Percentiles rank a stretch among this genome's conserved stretches.
These are phyloP conservation scores for Pantelozetes paolii DNA, from an alignment of 2,888 invertebrate species.

Conservation along the genomic window DNA sequence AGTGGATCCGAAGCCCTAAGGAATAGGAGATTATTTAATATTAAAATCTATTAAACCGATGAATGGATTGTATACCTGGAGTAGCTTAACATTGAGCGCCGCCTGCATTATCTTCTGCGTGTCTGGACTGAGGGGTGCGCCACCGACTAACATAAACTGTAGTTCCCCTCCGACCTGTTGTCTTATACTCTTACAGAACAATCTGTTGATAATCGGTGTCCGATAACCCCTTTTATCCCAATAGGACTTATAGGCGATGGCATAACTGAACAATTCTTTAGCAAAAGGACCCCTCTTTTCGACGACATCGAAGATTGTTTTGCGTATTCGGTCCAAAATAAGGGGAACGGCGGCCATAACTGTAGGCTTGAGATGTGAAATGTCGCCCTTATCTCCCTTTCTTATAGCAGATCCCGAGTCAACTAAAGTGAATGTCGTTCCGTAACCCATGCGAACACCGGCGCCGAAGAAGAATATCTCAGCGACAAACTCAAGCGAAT, in stretches of 20 bases:
- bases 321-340: constrained; percentile 43
- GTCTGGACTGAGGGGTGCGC: constrained; percentile 89
- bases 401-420: constrained; percentile 51
- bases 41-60: neutral
- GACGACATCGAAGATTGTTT: constrained; percentile 32
- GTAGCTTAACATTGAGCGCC: constrained; percentile 30
- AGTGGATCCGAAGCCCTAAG: constrained; percentile 93
- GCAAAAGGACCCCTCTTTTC: constrained; percentile 58
- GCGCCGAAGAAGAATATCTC: constrained; percentile 69
- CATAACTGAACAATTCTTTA: constrained; percentile 27
- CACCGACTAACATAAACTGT: constrained; percentile 81
- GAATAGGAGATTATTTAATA: constrained; percentile 56
- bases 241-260: constrained; percentile 38
- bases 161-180: constrained; percentile 77
- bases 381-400: constrained; percentile 88
- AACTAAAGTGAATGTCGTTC: constrained; percentile 75
- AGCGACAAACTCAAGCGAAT: constrained; percentile 83
- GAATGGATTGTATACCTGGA: constrained; percentile 64
- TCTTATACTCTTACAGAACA: constrained; percentile 32
- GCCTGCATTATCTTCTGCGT: constrained; percentile 88
- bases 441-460: constrained; percentile 91
- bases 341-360: constrained; percentile 88
- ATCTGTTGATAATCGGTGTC: constrained; percentile 41
- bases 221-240: constrained; percentile 38
- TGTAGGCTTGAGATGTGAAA: constrained; percentile 80